Conservation (phyloP, 1,140 invertebrate genomes). For the Drosophila jambulina region DNA sequence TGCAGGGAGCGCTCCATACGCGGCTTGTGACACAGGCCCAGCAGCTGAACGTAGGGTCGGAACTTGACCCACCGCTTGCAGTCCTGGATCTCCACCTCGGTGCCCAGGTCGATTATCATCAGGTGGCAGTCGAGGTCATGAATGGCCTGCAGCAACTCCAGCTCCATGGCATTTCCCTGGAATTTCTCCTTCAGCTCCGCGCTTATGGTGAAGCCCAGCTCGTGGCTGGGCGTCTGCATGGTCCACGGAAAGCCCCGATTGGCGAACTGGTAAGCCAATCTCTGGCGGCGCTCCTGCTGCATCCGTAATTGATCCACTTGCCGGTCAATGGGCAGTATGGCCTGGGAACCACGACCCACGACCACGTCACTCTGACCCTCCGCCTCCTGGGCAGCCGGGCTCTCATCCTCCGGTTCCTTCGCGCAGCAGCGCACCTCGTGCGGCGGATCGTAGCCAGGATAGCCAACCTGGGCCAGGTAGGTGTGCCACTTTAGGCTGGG, state of each 20-base stretch:
- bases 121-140: slow-evolving; percentile 53
- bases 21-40: slow-evolving; percentile 55
- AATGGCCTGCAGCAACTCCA: slow-evolving; percentile 50
- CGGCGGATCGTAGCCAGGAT: slow-evolving; percentile 49
- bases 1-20: slow-evolving; percentile 57
- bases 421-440: slow-evolving; percentile 53
- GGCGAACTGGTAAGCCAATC: slow-evolving; percentile 65
- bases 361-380: slow-evolving; percentile 2
- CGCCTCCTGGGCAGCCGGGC: slow-evolving; percentile 14
- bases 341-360: too few relatives aligned
- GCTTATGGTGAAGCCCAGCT: slow-evolving; percentile 47
- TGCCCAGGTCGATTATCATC: slow-evolving; percentile 67
- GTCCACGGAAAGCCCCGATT: slow-evolving; percentile 73
- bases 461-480: slow-evolving; percentile 57
- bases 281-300: slow-evolving; percentile 49
- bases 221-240: slow-evolving; percentile 63
- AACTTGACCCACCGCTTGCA: slow-evolving; percentile 74
- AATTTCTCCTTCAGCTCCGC: slow-evolving; percentile 34
- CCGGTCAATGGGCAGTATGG: slow-evolving; percentile 43
- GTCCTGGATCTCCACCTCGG: slow-evolving; percentile 54
- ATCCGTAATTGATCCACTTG: slow-evolving; percentile 7
- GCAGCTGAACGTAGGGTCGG: slow-evolving; percentile 54
- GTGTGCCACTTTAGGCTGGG: slow-evolving; percentile 57
- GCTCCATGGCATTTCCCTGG: slow-evolving; percentile 38
- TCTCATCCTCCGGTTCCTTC: slow-evolving; percentile 8